Percentiles rank a stretch among this genome's conserved stretches.
Conservation (phyloP, 92 coral and sea anemone genomes). For the Diadumene lineata region DNA sequence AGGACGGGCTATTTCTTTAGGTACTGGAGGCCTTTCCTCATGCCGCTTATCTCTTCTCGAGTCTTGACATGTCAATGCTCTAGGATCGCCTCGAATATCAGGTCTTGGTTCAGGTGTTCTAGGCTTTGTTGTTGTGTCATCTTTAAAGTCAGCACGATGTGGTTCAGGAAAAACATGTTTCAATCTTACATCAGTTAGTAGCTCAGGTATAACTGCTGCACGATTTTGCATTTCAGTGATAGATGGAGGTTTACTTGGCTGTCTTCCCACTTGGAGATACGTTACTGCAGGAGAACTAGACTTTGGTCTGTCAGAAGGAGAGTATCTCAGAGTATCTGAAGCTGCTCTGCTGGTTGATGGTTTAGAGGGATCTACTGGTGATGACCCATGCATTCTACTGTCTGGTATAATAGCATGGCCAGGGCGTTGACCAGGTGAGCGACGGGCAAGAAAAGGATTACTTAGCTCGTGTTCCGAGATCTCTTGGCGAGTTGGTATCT, state of each 20-base stretch:
- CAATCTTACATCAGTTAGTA: conserved; percentile 29
- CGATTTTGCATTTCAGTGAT: conserved; percentile 67
- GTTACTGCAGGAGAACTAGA: conserved; percentile 50
- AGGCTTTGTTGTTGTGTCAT: conserved; percentile 2
- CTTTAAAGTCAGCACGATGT: conserved; percentile 28
- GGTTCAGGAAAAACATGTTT: conserved; percentile 55
- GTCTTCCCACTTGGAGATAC: conserved; percentile 56
- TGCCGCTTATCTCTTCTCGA: conserved; percentile 11
- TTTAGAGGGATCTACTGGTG: conserved; percentile 62
- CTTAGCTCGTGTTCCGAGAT: conserved; percentile 79
- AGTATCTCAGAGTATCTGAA: conserved; percentile 34
- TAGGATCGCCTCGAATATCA: conserved; percentile 15
- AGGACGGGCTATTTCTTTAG: conserved; percentile 2
- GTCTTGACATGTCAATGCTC: conserved; percentile 7
- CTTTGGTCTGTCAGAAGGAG: conserved; percentile 50
- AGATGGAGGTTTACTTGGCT: conserved; percentile 57
- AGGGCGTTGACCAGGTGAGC: conserved; percentile 39
- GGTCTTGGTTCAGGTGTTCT: conserved; percentile 36
- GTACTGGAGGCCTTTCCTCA: conserved; percentile 9
- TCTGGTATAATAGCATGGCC: conserved; percentile 41
- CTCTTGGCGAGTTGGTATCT: conserved; percentile 57
- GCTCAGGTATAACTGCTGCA: conserved; percentile 81
- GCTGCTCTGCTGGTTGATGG: conserved; percentile 49
- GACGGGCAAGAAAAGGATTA: conserved; percentile 65
- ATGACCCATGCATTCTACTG: conserved; percentile 30